A percentile compares a stretch with the other conserved stretches of the same genome.
These are phyloP conservation scores for Ciconia nigra DNA, from an alignment of 2,797 vertebrate species.

Conservation along the genomic window DNA sequence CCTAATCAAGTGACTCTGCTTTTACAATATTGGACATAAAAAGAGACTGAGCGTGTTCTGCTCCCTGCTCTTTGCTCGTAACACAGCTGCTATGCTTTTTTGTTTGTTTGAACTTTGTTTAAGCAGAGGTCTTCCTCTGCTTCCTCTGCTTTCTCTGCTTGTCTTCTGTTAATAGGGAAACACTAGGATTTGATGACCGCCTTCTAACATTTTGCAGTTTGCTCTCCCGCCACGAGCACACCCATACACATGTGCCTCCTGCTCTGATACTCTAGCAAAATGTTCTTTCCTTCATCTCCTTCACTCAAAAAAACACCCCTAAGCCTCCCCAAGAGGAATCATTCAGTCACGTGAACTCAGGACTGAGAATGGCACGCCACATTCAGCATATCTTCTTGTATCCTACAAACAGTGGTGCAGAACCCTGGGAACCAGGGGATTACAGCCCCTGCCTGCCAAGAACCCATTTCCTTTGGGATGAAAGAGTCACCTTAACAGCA, in stretches of 20 bases:
- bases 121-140: neutral
- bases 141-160: neutral
- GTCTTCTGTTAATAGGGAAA: neutral
- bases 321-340: neutral
- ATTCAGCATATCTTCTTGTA: neutral
- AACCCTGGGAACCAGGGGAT: neutral
- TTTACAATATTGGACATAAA: neutral
- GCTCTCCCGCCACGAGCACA: neutral
- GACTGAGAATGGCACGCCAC: neutral
- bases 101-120: neutral
- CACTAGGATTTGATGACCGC: neutral
- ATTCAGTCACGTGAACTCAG: neutral
- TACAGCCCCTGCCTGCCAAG: neutral
- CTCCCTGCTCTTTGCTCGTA: neutral
- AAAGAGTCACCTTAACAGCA: neutral
- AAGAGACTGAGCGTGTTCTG: neutral
- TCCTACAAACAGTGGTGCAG: neutral
- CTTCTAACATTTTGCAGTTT: neutral
- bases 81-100: neutral
- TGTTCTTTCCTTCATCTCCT: neutral
- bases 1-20: neutral
- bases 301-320: neutral
- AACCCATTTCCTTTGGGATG: neutral
- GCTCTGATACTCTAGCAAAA: neutral
- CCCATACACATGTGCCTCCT: neutral